Evolutionary conservation across 2,113 vertebrate species (phyloP).

Genomic region (Colistium nudipinnis): DNA sequence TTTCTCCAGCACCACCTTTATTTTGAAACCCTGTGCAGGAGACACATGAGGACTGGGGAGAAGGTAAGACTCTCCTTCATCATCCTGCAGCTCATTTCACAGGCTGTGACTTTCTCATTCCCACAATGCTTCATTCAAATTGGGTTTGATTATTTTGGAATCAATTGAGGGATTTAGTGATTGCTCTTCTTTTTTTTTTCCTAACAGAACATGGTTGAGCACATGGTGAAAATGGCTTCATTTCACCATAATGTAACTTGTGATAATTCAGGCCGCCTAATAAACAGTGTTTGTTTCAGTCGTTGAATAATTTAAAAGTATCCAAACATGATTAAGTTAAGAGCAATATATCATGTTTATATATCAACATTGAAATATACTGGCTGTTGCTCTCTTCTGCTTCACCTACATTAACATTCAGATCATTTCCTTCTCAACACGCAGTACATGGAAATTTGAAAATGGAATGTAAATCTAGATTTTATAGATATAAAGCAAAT

Average conservation of each 20-base stretch:
- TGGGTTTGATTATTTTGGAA: constrained; percentile 20
- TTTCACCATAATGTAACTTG: neutral
- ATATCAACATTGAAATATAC: neutral
- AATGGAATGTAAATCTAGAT: neutral
- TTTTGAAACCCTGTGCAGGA: neutral
- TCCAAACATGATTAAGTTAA: neutral
- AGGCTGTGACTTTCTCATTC: constrained; percentile 31
- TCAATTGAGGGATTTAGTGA: neutral
- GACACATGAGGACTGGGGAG: neutral
- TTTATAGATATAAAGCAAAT: neutral
- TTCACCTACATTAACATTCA: neutral
- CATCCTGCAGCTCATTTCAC: constrained; percentile 12
- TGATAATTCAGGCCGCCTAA: constrained; percentile 4
- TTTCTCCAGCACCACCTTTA: neutral
- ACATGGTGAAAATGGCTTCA: constrained; percentile 19
- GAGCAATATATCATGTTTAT: neutral
- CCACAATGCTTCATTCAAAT: constrained; percentile 5
- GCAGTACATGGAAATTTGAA: too few species aligned
- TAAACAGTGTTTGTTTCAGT: neutral
- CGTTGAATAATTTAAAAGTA: neutral
- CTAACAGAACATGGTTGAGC: constrained; percentile 6
- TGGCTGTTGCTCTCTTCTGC: neutral
- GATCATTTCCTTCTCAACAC: constrained; percentile 19
- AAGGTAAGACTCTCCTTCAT: constrained; percentile 56
- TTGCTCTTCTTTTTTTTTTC: constrained; percentile 8